Base-by-base conservation (phyloP, 92 coral and sea anemone genomes). In the Porites lobata region DNA sequence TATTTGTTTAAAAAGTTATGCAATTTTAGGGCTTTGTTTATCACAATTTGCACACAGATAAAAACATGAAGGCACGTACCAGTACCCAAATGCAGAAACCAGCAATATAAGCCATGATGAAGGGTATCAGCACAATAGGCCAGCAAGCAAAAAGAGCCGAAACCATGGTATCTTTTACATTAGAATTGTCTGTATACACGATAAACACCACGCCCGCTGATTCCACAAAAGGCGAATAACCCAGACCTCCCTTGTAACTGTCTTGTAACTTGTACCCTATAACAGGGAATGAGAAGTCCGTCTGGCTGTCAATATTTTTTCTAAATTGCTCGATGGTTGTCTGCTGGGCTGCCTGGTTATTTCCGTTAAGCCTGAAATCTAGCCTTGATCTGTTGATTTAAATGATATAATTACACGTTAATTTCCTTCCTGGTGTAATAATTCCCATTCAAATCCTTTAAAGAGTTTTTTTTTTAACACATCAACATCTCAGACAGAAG, bases 241-340 rank as follows among this genome's bases (percentile, higher is more conserved):
- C 91, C 47, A 92, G 88, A 19, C 91, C 88, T 9, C 91, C 89
- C 66, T 92, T 93, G 80, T 90, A 94, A 63, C 74, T 59, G 10
- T 90, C 65, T 88, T 92, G 93, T 14, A 79, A 91, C 51, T 90
- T 77, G 76, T 94, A 85, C 21, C 98, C 98, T 75, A 89, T 85
- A 0, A 92, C 92, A 65, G 98, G 98, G 73, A 94, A 94, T 20
- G 91, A 92, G 77, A 94, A 89, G 69, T 94, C 98, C 9, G 98
- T 92, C 54, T 59, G 20, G 4, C 85, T 90, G 69, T 90, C 91
- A n/a, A 94, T 94, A n/a, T 90, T 75, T 51, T 59, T 63, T 19
- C 80, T 8, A 14, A 94, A 67, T 77, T 92, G 87, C 47, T 15
- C 76, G 20, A 81, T 19, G 0, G 69, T 72, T 29, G 21, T 24